Evolutionary conservation across 2,113 vertebrate genomes (phyloP), one percentile per base, ranked within the genome.

Genomic region (Hippoglossus stenolepis): DNA sequence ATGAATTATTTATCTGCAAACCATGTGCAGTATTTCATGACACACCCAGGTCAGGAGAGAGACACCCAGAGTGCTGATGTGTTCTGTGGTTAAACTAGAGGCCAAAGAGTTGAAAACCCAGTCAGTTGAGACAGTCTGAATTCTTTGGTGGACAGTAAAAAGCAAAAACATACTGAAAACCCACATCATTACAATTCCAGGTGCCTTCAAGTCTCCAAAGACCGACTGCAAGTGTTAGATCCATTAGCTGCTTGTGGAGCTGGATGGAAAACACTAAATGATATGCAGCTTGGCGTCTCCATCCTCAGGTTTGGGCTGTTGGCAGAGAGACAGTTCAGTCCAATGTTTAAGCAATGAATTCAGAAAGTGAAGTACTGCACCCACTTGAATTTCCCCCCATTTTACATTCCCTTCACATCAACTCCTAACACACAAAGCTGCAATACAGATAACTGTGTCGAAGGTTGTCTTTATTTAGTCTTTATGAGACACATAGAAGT

Each of bases 191-290:
- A 70, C 77, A 77, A 82, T 82, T 80, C 87, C 85, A 89, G 87
- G 73, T 86, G 79, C 51, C 51, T 75, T 73, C 69, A 90, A 88
- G 83, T 80, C 68, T 71, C 76, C 54, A 70, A n/a, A 87, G 79
- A 82, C 78, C 74, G 69, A 53, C 54, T 59, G 38, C 38, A 71
- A 76, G 62, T 90, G 87, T 80, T 84, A 81, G 85, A 90, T 62
- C 71, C 83, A 91, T 90, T 73, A 90, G 59, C 40, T 35, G 17
- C 62, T 68, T 68, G 59, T 38, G 49, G 65, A 38, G 26, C 51
- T 58, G 51, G 61, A 63, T 13, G 24, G 49, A 56, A 53, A 75
- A 57, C 23, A 58, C 14, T 35, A 57, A 67, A 68, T 17, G 20
- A 66, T 45, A 62, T 47, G 51, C 15, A 75, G 65, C 3, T 24